A percentile compares a stretch with the other conserved stretches of the same genome.
Conservation (phyloP, 2,888 invertebrate genomes). For the Dryadula phaetusa region DNA sequence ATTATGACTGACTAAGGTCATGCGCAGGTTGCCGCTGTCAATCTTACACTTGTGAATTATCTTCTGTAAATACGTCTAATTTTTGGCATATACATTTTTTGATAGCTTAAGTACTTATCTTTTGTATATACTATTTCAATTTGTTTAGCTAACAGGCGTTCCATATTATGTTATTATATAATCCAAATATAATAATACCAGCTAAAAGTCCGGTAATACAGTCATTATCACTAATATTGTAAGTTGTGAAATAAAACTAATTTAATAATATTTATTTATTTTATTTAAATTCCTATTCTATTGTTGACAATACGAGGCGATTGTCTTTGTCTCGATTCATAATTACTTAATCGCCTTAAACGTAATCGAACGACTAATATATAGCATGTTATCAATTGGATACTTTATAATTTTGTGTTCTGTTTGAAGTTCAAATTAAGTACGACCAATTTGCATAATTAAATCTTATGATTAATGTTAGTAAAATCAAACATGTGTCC, state of each 20-base stretch:
- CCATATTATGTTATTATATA: conserved; percentile 68
- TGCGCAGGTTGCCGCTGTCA: conserved; percentile 3
- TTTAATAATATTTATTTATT: conserved; percentile 64
- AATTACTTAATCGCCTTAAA: neutral
- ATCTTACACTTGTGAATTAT: conserved; percentile 6
- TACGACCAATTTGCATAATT: no score
- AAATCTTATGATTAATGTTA: no score
- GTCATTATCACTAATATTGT: conserved; percentile 80
- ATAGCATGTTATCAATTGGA: no score
- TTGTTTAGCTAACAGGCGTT: conserved; percentile 54
- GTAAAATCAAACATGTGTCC: no score
- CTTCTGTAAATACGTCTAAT: conserved; percentile 39
- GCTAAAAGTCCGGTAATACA: conserved; percentile 82
- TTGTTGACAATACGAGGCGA: no score
- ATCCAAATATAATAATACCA: conserved; percentile 83
- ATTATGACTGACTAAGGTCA: conserved; percentile 7
- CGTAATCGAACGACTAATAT: neutral
- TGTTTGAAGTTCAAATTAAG: no score
- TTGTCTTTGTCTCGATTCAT: neutral
- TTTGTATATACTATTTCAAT: conserved; percentile 67
- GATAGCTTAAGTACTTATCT: conserved; percentile 42
- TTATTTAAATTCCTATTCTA: neutral
- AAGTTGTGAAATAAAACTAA: conserved; percentile 83
- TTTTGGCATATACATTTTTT: conserved; percentile 31
- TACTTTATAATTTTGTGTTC: no score